A percentile compares a stretch with the other conserved stretches of the same genome.
phyloP scores from a whole-genome alignment of 2,888 invertebrate species.

The Chrysolina haemoptera region DNA sequence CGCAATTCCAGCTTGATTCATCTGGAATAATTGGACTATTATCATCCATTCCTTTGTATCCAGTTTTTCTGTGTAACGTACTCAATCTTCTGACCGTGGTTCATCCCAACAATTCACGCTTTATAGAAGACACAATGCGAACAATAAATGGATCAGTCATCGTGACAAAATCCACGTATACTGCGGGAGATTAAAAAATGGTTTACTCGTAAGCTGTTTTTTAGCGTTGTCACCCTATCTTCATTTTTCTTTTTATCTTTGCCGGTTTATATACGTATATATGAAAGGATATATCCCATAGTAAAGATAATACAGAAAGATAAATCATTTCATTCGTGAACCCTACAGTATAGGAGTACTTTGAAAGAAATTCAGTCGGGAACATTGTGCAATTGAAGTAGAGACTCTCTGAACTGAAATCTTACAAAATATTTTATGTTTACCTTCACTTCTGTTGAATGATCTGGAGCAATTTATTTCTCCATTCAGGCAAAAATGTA shows the following conservation, averaged over 20 bases:
- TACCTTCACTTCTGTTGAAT: too few species aligned
- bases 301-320: too few species aligned
- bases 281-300: too few species aligned
- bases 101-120: not conserved
- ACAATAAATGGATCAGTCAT: not conserved
- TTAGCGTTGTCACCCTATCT: not conserved
- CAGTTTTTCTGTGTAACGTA: constrained; percentile 1
- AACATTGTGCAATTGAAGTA: too few species aligned
- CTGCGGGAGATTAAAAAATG: not conserved
- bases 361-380: too few species aligned
- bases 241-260: not conserved
- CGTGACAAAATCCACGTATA: not conserved
- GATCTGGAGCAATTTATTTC: too few species aligned
- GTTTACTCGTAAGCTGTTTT: not conserved
- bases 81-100: constrained; percentile 7
- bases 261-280: not conserved
- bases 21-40: constrained; percentile 9
- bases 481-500: too few species aligned
- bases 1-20: constrained; percentile 1
- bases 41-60: not conserved
- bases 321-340: too few species aligned
- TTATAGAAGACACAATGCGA: not conserved
- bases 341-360: too few species aligned
- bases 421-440: too few species aligned
- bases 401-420: too few species aligned